phyloP scores from a whole-genome alignment of 2,888 invertebrate species.

The Himalopsyche kuldschensis region DNA sequence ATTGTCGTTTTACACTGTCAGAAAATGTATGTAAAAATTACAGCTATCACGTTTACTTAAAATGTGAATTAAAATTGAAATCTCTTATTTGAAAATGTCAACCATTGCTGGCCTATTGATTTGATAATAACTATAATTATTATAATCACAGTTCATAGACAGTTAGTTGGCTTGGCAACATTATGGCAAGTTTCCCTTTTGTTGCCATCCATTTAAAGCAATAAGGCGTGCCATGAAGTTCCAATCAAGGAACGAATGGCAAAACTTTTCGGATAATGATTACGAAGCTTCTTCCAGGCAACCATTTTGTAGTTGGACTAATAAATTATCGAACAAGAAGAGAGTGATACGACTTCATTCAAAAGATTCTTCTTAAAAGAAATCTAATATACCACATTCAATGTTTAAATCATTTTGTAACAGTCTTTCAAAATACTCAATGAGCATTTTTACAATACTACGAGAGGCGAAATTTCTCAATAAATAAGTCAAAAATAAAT shows the following conservation, averaged over 20 bases:
- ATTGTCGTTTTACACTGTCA: too few species aligned
- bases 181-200: neutral
- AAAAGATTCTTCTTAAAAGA: too few species aligned
- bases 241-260: neutral
- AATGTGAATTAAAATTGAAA: neutral
- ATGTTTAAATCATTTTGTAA: too few species aligned
- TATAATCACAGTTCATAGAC: neutral
- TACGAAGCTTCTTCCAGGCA: neutral
- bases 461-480: too few species aligned
- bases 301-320: neutral
- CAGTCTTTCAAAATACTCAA: too few species aligned
- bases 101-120: neutral
- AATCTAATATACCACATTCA: too few species aligned
- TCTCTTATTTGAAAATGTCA: neutral
- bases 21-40: too few species aligned
- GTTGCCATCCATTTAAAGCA: neutral
- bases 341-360: neutral
- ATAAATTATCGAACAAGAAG: neutral
- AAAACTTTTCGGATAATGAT: neutral
- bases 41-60: neutral
- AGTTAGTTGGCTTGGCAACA: neutral
- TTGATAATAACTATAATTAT: neutral
- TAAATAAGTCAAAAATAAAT: too few species aligned
- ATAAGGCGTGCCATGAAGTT: neutral
- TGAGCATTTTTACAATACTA: too few species aligned